A percentile compares a stretch with the other conserved stretches of the same genome.
phyloP scores from a whole-genome alignment of 2,888 invertebrate genomes.

The Saturnia japonica region DNA sequence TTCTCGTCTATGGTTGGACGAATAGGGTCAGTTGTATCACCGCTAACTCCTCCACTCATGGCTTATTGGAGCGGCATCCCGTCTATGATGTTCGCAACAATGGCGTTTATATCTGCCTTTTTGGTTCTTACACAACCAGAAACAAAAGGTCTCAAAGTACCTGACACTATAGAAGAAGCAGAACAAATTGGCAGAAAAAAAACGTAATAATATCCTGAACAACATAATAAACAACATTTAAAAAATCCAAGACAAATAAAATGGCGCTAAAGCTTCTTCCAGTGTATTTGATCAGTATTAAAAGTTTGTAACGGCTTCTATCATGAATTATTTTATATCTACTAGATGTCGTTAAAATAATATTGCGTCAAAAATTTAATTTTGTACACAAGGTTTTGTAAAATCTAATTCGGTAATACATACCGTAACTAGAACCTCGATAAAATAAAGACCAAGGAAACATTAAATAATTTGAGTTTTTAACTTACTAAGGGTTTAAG shows the following conservation, averaged over 20 bases:
- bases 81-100: conserved; percentile 63
- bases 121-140: conserved; percentile 71
- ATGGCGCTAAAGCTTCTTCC: background rate
- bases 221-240: too few relatives aligned
- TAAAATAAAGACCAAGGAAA: too few relatives aligned
- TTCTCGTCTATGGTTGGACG: conserved; percentile 88
- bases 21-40: conserved; percentile 86
- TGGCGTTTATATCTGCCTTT: conserved; percentile 62
- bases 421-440: too few relatives aligned
- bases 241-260: background rate
- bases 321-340: too few relatives aligned
- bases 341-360: background rate
- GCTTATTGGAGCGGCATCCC: conserved; percentile 70
- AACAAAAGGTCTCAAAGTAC: conserved; percentile 64
- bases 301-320: background rate
- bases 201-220: conserved; percentile 18
- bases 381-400: background rate
- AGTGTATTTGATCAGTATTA: background rate
- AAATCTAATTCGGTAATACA: too few relatives aligned
- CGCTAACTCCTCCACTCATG: conserved; percentile 85
- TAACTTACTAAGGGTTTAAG: too few relatives aligned
- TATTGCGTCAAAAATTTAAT: background rate
- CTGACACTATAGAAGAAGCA: conserved; percentile 74
- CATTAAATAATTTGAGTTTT: too few relatives aligned
- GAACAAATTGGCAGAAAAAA: conserved; percentile 56